phyloP scores from a whole-genome alignment of 2,888 invertebrate species.

The Leistus spinibarbis region DNA sequence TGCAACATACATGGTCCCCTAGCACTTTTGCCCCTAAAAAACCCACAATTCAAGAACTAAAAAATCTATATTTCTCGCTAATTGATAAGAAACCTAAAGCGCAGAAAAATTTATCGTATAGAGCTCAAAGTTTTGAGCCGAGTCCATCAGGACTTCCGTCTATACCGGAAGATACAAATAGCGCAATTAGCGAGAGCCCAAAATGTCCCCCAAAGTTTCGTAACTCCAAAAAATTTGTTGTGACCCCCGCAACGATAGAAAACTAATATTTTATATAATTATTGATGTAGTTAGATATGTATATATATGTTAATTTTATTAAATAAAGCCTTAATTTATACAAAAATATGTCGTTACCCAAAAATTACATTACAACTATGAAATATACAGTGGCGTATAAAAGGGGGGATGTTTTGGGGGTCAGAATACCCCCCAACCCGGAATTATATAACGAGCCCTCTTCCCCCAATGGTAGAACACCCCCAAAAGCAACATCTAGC shows the following conservation, averaged over 20 bases:
- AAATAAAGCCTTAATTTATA: background rate
- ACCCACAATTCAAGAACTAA: constrained; percentile 45
- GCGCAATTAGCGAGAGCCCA: background rate
- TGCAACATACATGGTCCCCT: constrained; percentile 50
- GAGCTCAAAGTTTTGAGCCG: background rate
- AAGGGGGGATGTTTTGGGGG: too few relatives aligned
- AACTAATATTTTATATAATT: too few relatives aligned
- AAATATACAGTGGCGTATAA: too few relatives aligned
- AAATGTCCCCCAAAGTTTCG: background rate
- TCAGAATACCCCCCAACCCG: too few relatives aligned
- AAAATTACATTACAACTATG: too few relatives aligned
- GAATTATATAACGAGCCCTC: too few relatives aligned
- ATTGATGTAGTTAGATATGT: too few relatives aligned
- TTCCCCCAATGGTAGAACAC: too few relatives aligned
- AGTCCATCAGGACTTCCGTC: background rate
- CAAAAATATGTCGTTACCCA: too few relatives aligned
- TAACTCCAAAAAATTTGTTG: constrained; percentile 20
- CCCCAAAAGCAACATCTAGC: too few relatives aligned
- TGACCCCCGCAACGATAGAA: constrained; percentile 24
- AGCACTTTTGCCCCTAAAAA: constrained; percentile 43
- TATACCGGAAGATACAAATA: constrained; percentile 10
- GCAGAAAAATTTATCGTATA: constrained; percentile 20
- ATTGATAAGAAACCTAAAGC: constrained; percentile 40
- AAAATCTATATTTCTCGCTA: constrained; percentile 43
- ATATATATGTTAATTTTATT: background rate